phyloP scores from a whole-genome alignment of 2,113 vertebrate species.

The Capricornis sumatraensis region DNA sequence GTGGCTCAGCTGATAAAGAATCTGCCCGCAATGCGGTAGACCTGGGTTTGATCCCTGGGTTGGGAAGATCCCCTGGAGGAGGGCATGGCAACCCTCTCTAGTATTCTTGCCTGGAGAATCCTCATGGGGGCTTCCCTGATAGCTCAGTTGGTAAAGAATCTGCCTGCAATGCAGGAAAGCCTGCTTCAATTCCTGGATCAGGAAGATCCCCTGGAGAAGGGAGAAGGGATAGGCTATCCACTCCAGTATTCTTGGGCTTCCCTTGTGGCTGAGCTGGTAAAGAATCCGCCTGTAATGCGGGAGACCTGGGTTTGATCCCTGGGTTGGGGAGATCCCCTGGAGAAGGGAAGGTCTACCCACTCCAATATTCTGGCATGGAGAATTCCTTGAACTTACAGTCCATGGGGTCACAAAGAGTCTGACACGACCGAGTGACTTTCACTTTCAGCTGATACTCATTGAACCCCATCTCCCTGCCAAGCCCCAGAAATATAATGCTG shows the following conservation, averaged over 20 bases:
- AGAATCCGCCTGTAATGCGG: neutral
- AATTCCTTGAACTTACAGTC: neutral
- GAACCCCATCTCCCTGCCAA: neutral
- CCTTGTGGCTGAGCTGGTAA: neutral
- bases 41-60: neutral
- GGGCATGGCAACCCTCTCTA: neutral
- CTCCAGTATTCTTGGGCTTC: neutral
- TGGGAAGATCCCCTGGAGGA: neutral
- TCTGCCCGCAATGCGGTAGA: accelerated
- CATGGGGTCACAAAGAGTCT: neutral
- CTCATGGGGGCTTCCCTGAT: neutral
- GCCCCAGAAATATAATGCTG: neutral
- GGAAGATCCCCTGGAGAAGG: neutral
- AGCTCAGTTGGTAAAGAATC: neutral
- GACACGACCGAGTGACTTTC: neutral
- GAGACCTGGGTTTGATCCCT: neutral
- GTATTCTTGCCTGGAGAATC: neutral
- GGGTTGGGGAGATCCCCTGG: neutral
- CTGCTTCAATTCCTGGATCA: neutral
- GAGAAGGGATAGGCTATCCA: neutral
- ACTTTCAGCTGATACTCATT: neutral
- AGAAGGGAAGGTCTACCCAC: neutral
- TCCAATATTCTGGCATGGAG: neutral
- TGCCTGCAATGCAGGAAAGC: accelerated
- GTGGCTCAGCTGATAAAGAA: neutral